These are phyloP conservation scores for Megathymus violae DNA, from an alignment of 1,140 invertebrate genomes.

Conservation along the genomic window DNA sequence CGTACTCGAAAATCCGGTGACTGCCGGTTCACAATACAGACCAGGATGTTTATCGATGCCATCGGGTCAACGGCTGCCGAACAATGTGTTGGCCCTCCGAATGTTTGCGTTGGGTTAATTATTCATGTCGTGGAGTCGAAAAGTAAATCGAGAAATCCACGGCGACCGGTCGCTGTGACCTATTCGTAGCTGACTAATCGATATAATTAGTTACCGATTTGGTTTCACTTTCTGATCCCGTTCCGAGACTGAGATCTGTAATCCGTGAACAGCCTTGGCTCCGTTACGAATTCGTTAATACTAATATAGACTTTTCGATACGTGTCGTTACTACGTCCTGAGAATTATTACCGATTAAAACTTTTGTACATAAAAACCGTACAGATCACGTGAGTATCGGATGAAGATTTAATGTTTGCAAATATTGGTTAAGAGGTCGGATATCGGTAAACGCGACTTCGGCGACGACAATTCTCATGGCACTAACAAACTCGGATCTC, in stretches of 20 bases:
- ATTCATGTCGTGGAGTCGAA: constrained; percentile 67
- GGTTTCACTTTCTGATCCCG: constrained; percentile 66
- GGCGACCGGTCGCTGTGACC: constrained; percentile 58
- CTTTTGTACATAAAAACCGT: constrained; percentile 43
- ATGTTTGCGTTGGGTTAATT: constrained; percentile 62
- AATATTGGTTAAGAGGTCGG: constrained; percentile 76
- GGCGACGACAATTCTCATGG: constrained; percentile 53
- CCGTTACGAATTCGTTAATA: constrained; percentile 36
- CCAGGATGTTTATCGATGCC: constrained; percentile 62
- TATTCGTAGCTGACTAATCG: constrained; percentile 59
- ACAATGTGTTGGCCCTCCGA: constrained; percentile 64
- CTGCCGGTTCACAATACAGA: constrained; percentile 19
- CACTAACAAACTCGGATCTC: constrained; percentile 46
- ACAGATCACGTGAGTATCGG: constrained; percentile 51
- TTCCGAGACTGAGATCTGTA: constrained; percentile 43
- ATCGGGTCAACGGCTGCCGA: constrained; percentile 59
- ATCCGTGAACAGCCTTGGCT: constrained; percentile 59
- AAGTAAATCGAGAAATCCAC: constrained; percentile 62
- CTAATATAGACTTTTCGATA: constrained; percentile 26
- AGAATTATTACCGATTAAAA: constrained; percentile 49
- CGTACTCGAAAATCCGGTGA: constrained; percentile 25
- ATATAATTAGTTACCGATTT: constrained; percentile 64
- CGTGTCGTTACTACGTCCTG: constrained; percentile 32
- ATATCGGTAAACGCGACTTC: constrained; percentile 65
- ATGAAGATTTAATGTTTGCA: constrained; percentile 61